Percentiles rank a stretch among this genome's conserved stretches.
These are phyloP conservation scores for Drosophila neutralis DNA, from an alignment of 2,888 invertebrate genomes.

Conservation along the genomic window DNA sequence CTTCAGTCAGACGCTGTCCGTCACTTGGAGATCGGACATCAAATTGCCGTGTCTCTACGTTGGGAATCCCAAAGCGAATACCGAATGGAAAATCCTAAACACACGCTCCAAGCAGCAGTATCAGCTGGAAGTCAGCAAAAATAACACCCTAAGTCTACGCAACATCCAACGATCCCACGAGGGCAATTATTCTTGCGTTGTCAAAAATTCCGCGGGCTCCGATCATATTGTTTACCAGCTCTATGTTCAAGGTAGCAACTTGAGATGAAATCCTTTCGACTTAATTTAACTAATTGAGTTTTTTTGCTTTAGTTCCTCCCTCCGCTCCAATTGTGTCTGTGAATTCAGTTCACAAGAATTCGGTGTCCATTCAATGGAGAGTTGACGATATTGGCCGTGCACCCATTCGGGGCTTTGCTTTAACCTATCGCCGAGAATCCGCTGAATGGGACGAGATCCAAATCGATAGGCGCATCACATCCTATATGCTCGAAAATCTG, in stretches of 20 bases:
- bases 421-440: constrained; percentile 86
- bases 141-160: constrained; percentile 85
- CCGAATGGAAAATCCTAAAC: constrained; percentile 86
- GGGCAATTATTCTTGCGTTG: constrained; percentile 87
- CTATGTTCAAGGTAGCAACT: constrained; percentile 85
- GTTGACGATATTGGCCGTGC: constrained; percentile 86
- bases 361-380: constrained; percentile 86
- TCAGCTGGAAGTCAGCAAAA: constrained; percentile 85
- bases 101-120: constrained; percentile 80
- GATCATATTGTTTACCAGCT: constrained; percentile 86
- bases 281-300: neutral
- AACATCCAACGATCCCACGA: constrained; percentile 86
- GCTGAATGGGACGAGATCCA: constrained; percentile 87
- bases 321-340: constrained; percentile 86
- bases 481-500: constrained; percentile 89
- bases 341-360: constrained; percentile 85
- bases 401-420: constrained; percentile 86
- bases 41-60: constrained; percentile 86
- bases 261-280: neutral
- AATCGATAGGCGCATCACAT: constrained; percentile 86
- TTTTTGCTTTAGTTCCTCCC: constrained; percentile 86
- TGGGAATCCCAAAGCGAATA: constrained; percentile 85
- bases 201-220: constrained; percentile 85
- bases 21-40: constrained; percentile 86
- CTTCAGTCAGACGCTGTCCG: constrained; percentile 86